Base-by-base conservation (phyloP, 2,113 vertebrate genomes). In the Caranx melampygus region DNA sequence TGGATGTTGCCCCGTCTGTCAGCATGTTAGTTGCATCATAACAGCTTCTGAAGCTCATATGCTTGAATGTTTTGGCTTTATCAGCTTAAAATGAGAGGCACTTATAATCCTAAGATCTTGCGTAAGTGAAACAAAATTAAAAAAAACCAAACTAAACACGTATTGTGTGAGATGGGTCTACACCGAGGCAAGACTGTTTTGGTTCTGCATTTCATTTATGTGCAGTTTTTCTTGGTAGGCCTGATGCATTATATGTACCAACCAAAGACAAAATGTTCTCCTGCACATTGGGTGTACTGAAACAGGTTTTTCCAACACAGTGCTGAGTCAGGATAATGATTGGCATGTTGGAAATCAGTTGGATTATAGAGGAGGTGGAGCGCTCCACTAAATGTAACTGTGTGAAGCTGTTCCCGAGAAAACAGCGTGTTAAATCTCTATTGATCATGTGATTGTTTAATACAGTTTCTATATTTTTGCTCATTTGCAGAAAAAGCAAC, bases 11-110 rank as follows among this genome's bases (percentile, higher is more conserved):
- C 78, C 61, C 64, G 72, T 85, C 87, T 86, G 51, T 82, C 72
- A 85, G 90, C 89, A 87, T 89, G 89, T 84, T 71, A 78, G 90
- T 84, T 90, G 87, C 89, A 88, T 92, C 87, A 83, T 79, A 82
- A 40, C 68, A 88, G 81, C 87, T 87, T 88, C 79, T 84, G 34
- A 84, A 84, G 79, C 70, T 84, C 68, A 72, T 44, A 63, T 62
- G 87, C 88, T 86, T 81, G 78, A 86, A 83, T 80, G 76, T 77
- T 75, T 55, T 62, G 69, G 82, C 78, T 86, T 49, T 69, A 61
- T 82, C 47, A 34, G 77, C 80, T 81, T 83, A 40, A 81, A 88
- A 76, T 1, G 33, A 91, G 84, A 87, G 76, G 81, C 82, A 72
- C 51, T 54, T 64, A 62, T 74, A 76, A 79, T 69, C 11, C 54